Percentiles rank a stretch among this genome's conserved stretches.
Evolutionary conservation across 2,888 invertebrate species (phyloP).

Genomic region (Camponotus fellah): DNA sequence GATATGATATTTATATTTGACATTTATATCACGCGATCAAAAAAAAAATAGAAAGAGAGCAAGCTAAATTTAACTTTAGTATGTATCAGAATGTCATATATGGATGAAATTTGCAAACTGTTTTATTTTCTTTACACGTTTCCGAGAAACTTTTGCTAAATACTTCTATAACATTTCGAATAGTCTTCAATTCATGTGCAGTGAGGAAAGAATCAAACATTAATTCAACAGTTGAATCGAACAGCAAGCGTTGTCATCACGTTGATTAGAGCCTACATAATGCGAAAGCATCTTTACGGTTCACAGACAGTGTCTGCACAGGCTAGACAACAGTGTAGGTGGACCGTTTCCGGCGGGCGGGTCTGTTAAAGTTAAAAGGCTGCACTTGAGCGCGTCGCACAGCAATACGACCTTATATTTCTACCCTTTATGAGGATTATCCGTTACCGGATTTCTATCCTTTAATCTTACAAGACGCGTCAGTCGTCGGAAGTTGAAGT

Average conservation of each 20-base stretch:
- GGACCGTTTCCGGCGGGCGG: constrained; percentile 41
- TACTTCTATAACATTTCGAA: not conserved
- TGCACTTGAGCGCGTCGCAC: constrained; percentile 11
- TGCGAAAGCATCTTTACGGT: constrained; percentile 24
- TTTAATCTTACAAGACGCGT: constrained; percentile 30
- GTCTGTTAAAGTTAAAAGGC: constrained; percentile 42
- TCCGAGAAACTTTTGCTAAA: not conserved
- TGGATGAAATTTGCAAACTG: not conserved
- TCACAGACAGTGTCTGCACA: constrained; percentile 1
- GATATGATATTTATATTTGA: not conserved
- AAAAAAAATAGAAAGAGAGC: not conserved
- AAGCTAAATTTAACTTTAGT: not conserved
- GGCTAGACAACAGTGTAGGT: constrained; percentile 42
- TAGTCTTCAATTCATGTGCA: not conserved
- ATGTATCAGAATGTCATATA: not conserved
- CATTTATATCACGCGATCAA: not conserved
- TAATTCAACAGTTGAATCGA: constrained; percentile 28
- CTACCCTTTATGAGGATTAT: constrained; percentile 27
- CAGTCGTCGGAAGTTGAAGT: not conserved
- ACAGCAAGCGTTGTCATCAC: not conserved
- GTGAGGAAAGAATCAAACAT: not conserved
- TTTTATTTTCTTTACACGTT: not conserved
- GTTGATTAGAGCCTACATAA: constrained; percentile 24
- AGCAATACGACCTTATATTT: constrained; percentile 16
- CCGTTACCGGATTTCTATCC: constrained; percentile 29